Evolutionary conservation across 2,888 invertebrate genomes (phyloP), one percentile per base, ranked within the genome.

Genomic region (Timema cristinae): DNA sequence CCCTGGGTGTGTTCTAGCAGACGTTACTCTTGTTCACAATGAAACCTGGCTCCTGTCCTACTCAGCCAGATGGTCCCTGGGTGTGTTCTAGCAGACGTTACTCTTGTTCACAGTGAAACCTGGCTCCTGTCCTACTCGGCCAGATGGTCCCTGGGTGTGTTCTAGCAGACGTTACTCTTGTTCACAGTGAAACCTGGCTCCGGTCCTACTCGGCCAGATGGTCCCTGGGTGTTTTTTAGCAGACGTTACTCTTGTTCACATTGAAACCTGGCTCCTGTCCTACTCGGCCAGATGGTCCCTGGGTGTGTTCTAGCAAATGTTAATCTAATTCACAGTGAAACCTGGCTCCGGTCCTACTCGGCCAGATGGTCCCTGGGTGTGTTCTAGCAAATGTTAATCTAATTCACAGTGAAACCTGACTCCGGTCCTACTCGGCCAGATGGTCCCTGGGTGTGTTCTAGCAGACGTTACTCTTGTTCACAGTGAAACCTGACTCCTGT

Each of bases 1-100:
- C 63, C 63, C 1, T 63, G 63, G 63, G 63, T 63, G 16, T 63
- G 63, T 48, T 63, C 63, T 48, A 63, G 9, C 63, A 32, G 63
- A 13, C 32, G 63, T 32, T 32, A 32, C 32, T 32, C 32, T 32
- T 63, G 63, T 47, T 48, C 7, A 13, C 63, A 63, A 32, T 63
- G 63, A 63, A 63, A 13, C 63, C 47, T 10, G 63, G 63, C 32
- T 16, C 63, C 47, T 63, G 63, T 15, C 63, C 63, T 32, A 48
- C 32, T 48, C 11, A 32, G 63, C 63, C 63, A 7, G 16, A 10
- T 6, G 63, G 63, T 7, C 63, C 63, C 1, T 63, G 63, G 63
- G 63, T 63, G 16, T 63, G 63, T 48, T 63, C 63, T 48, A 63
- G 9, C 63, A 32, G 63, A 13, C 32, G 63, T 32, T 32, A 32